Conservation (phyloP, 1,140 invertebrate species). For the Caenorhabditis elegans region WBcel235 BX284604.4:9326501-9327000, state of each 20-base stretch:
- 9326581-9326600: too few species aligned
- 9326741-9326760: not conserved
- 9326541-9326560: not conserved
- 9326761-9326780: not conserved
- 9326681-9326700: not conserved
- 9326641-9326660: not conserved
- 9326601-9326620: not conserved
- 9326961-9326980: not conserved
- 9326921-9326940: not conserved
- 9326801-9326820: not conserved
- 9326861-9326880: not conserved
- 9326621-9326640: not conserved
- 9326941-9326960: not conserved
- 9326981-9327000: not conserved
- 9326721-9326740: not conserved
- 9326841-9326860: not conserved
- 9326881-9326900: constrained; percentile 21
- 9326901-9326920: not conserved
- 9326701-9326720: not conserved
- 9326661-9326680: not conserved
- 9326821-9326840: not conserved
- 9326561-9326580: not conserved
- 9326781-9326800: not conserved
- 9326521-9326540: constrained; percentile 7
- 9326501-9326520: not conserved